Percentiles rank a stretch among this genome's conserved stretches.
phyloP scores from a whole-genome alignment of 2,888 invertebrate species.

The Euplexia lucipara region DNA sequence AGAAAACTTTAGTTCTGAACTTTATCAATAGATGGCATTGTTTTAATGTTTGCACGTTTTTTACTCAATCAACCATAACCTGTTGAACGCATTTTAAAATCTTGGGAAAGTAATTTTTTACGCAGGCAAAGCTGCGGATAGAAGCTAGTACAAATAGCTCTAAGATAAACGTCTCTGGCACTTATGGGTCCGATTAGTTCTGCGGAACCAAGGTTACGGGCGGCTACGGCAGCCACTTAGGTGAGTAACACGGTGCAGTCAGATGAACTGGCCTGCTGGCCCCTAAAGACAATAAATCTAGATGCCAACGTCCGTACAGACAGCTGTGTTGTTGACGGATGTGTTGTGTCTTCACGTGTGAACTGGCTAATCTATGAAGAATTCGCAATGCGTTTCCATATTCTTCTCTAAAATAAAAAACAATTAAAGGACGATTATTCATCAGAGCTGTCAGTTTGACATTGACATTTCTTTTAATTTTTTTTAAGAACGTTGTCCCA shows the following conservation, averaged over 20 bases:
- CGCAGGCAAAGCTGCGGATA: neutral
- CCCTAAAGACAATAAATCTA: constrained; percentile 42
- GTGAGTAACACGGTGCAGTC: constrained; percentile 46
- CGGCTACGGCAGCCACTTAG: constrained; percentile 38
- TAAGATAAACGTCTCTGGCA: constrained; percentile 1
- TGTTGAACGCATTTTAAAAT: too few relatives aligned
- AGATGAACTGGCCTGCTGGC: constrained; percentile 32
- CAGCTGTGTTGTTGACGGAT: constrained; percentile 22
- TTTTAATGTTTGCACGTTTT: too few relatives aligned
- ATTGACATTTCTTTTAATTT: too few relatives aligned
- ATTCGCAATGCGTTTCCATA: too few relatives aligned
- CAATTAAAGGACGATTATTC: too few relatives aligned
- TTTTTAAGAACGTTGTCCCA: too few relatives aligned
- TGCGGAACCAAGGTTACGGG: constrained; percentile 53
- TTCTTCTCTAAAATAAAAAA: too few relatives aligned
- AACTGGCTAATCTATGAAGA: neutral
- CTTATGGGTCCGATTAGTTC: constrained; percentile 21
- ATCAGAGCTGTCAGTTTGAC: too few relatives aligned
- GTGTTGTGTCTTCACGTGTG: neutral
- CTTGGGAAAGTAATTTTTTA: neutral
- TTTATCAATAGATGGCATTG: too few relatives aligned
- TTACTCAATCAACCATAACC: too few relatives aligned
- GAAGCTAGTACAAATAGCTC: constrained; percentile 21
- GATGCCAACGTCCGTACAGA: constrained; percentile 3
- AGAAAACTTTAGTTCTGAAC: too few relatives aligned